Conservation (phyloP, 2,113 vertebrate species). For the Smithornis capensis region DNA sequence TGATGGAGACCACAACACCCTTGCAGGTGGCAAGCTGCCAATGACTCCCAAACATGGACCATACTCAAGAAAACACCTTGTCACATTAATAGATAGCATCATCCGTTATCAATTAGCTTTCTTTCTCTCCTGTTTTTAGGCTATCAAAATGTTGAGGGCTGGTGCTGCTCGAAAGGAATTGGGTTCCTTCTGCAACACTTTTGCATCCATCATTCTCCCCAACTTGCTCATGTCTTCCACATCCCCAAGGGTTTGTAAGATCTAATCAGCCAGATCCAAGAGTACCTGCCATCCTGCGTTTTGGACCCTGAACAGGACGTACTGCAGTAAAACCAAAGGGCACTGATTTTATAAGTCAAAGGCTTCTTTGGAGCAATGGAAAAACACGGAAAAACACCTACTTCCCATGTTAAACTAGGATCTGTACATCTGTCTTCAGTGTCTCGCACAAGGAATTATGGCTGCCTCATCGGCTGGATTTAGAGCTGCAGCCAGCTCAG, state of each 20-base stretch:
- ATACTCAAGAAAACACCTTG: not conserved
- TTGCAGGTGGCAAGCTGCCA: not conserved
- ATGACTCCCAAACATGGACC: not conserved
- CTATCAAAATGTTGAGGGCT: not conserved
- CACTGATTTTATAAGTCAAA: not conserved
- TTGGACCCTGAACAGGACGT: not conserved
- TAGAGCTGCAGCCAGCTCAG: constrained; percentile 12
- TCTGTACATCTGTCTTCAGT: not conserved
- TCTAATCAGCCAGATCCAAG: not conserved
- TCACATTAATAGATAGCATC: not conserved
- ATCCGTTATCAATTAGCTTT: not conserved
- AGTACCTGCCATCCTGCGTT: not conserved
- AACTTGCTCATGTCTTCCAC: not conserved
- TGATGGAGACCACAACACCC: not conserved
- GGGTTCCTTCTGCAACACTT: not conserved
- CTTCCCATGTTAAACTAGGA: not conserved
- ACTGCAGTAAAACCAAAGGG: not conserved
- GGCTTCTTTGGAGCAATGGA: not conserved
- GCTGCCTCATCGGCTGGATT: not conserved
- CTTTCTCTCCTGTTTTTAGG: not conserved
- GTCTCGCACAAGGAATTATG: not conserved
- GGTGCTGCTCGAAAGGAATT: not conserved
- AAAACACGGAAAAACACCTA: constrained; percentile 18
- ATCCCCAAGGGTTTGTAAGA: not conserved
- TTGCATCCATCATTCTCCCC: not conserved